These are phyloP conservation scores for Rotaria socialis DNA, from an alignment of 2,888 invertebrate species.

Conservation along the genomic window DNA sequence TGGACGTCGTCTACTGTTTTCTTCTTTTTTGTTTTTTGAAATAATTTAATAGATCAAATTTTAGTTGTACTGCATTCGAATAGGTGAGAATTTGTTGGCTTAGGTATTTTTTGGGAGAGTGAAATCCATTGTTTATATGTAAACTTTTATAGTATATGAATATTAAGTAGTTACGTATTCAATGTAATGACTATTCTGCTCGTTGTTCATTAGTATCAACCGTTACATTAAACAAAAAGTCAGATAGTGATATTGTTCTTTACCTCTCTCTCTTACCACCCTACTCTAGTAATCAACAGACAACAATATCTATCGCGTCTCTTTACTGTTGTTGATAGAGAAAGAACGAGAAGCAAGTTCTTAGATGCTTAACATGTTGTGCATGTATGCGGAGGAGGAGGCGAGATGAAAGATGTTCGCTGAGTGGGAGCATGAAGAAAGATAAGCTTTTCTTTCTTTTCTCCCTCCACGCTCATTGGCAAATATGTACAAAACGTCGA, in stretches of 20 bases:
- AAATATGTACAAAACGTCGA: constrained; percentile 9
- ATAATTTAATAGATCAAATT: background rate
- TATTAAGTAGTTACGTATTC: background rate
- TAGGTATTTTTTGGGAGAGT: no score
- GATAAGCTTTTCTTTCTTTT: constrained; percentile 28
- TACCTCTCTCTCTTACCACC: background rate
- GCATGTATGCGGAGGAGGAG: background rate
- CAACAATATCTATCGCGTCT: background rate
- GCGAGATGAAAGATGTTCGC: constrained; percentile 10
- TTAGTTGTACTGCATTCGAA: background rate
- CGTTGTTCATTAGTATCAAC: background rate
- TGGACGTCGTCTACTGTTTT: background rate
- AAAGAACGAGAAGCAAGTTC: background rate
- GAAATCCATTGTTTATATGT: background rate
- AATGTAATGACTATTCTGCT: background rate
- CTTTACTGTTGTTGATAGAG: background rate
- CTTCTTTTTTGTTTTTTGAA: background rate
- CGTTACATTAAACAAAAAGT: background rate
- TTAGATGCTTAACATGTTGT: background rate
- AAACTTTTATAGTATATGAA: background rate
- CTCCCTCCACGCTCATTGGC: background rate
- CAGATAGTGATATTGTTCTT: background rate
- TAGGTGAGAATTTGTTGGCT: background rate
- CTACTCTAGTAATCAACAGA: background rate
- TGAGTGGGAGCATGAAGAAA: constrained; percentile 4